Conservation (phyloP, 2,888 invertebrate species). For the Altica lythri region DNA sequence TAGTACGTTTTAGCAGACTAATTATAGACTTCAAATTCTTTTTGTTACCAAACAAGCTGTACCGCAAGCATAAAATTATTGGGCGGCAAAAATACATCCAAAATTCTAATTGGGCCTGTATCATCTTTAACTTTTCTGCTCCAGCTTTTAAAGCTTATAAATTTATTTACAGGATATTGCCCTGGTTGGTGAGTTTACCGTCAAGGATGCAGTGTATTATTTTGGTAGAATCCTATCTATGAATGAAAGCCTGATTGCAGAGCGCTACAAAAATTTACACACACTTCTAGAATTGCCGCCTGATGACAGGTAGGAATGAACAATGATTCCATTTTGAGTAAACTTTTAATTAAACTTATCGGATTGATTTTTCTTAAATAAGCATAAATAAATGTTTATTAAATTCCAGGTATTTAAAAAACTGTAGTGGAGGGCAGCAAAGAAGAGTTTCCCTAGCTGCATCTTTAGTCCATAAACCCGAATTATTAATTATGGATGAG, state of each 20-base stretch:
- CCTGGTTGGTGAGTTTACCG: constrained; percentile 77
- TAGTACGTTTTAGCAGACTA: no score
- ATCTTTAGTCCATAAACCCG: constrained; percentile 86
- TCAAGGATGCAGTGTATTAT: constrained; percentile 82
- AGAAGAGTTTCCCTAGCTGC: constrained; percentile 87
- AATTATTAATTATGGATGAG: constrained; percentile 87
- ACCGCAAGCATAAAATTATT: no score
- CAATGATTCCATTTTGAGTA: no score
- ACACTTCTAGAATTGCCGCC: constrained; percentile 78
- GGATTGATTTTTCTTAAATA: no score
- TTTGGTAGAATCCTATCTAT: constrained; percentile 87
- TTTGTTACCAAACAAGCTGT: no score
- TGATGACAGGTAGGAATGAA: constrained; percentile 61
- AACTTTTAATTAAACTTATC: no score
- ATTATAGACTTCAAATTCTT: no score
- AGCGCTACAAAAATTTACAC: constrained; percentile 70
- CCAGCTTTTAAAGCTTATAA: no score
- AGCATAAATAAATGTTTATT: no score
- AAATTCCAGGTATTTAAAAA: constrained; percentile 65
- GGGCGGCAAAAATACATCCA: no score
- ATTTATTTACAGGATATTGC: constrained; percentile 69
- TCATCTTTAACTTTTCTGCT: no score
- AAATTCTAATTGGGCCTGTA: no score
- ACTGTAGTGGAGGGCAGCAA: constrained; percentile 89
- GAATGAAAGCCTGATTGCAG: constrained; percentile 64